phyloP scores from a whole-genome alignment of 2,797 vertebrate genomes.

The Hirundo rustica region DNA sequence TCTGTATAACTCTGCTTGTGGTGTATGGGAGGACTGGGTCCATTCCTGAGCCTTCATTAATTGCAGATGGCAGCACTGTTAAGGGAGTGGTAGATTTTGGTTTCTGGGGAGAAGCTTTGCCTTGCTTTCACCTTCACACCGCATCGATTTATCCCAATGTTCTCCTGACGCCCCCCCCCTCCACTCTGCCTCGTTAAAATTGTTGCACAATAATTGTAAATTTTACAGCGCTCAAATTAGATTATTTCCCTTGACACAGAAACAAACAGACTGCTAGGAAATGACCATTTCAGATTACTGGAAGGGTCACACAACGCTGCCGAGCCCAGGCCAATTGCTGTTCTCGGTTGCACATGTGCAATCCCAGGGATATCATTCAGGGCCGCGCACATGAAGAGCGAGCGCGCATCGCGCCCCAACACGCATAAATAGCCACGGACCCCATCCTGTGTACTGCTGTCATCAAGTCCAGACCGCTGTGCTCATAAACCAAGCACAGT shows the following conservation, averaged over 20 bases:
- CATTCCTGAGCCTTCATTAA: neutral
- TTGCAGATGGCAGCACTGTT: neutral
- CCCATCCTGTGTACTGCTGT: constrained; percentile 51
- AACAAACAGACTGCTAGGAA: constrained; percentile 66
- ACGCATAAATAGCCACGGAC: neutral
- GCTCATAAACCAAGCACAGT: constrained; percentile 47
- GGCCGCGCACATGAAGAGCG: neutral
- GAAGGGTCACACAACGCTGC: constrained; percentile 1
- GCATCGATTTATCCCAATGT: neutral
- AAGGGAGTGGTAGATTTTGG: neutral
- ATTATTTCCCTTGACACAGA: constrained; percentile 65
- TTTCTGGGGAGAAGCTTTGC: constrained; percentile 2
- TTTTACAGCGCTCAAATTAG: constrained; percentile 37
- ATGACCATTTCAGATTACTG: constrained; percentile 62
- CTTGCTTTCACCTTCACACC: constrained; percentile 32
- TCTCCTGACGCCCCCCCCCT: neutral
- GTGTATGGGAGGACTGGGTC: neutral
- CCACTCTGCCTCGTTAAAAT: neutral
- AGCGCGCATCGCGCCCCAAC: rapidly evolving
- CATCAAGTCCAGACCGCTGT: constrained; percentile 17
- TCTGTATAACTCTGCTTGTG: neutral
- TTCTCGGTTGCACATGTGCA: neutral
- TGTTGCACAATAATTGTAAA: constrained; percentile 58
- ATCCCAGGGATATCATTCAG: constrained; percentile 6
- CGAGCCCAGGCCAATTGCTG: constrained; percentile 16